Conservation (phyloP, 2,113 vertebrate species). For the Chauna torquata region DNA sequence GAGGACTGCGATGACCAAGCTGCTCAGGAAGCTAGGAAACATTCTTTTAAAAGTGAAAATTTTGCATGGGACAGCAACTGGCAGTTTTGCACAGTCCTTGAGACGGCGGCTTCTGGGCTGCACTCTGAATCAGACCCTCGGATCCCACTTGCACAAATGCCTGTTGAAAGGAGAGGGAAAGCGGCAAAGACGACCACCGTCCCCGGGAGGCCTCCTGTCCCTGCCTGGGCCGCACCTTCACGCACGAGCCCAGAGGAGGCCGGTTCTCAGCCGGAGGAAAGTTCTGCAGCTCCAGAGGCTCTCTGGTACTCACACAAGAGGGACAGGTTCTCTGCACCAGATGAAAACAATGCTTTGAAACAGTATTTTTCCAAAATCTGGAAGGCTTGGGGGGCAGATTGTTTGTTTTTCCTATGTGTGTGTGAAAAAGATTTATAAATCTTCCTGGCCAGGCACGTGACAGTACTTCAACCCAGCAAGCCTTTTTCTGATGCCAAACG, state of each 20-base stretch:
- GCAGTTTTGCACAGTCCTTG: neutral
- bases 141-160: neutral
- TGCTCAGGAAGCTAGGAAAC: neutral
- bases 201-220: rapidly evolving
- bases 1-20: neutral
- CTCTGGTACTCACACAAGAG: neutral
- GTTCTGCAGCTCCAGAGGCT: neutral
- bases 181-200: neutral
- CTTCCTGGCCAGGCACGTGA: neutral
- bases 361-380: neutral
- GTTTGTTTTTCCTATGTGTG: neutral
- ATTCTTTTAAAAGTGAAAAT: neutral
- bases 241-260: neutral
- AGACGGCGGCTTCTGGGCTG: neutral
- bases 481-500: neutral
- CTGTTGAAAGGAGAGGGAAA: rapidly evolving
- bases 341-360: neutral
- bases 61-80: rapidly evolving
- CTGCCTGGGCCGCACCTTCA: neutral
- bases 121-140: neutral
- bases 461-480: neutral
- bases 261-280: neutral
- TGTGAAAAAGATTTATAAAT: neutral
- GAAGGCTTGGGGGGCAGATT: neutral
- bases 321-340: neutral